Evolutionary conservation across 2,888 invertebrate genomes (phyloP), one percentile per base, ranked within the genome.

Genomic region (Scaptomyza flava): DNA sequence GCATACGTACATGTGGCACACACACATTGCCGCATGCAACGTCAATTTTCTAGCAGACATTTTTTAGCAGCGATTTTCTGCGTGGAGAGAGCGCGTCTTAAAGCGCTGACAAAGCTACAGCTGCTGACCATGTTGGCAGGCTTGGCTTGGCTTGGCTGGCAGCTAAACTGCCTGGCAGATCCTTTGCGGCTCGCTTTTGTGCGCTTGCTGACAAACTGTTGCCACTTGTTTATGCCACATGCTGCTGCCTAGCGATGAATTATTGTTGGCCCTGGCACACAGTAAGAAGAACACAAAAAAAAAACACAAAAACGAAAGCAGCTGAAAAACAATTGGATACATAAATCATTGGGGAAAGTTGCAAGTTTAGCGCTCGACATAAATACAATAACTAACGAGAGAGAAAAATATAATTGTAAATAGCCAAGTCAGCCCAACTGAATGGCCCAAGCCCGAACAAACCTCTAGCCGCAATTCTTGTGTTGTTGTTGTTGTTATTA

Each of bases 331-430:
- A 84, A 84, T 84, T 88, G 79, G 79, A 81, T 70, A 86, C 84
- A 85, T 85, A 85, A 85, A 85, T 85, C 84, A 85, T 83, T 72
- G 82, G 75, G 46, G 65, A 87, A 87, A 87, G 86, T 85, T 85
- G 75, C 85, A 85, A 87, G 85, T 82, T 82, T 84, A 79, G 87
- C 87, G 74, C 67, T 68, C 72, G 72, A 83, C 88, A 85, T 87
- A 83, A 83, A 83, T 87, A 83, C 82, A 83, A 83, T 87, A 87
- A 83, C 86, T 82, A 83, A 83, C 83, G 82, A 72, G 85, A 85
- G 79, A 69, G 74, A 87, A 87, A 87, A 87, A 87, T 87, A 83
- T 83, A 83, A 83, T 83, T 83, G 82, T 87, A 74, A 83, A 79
- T 81, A 85, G 87, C 77, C 85, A 64, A 69, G 77, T 63, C 79